These are phyloP conservation scores for Galeopterus variegatus DNA, from an alignment of 2,113 vertebrate species.

Conservation along the genomic window DNA sequence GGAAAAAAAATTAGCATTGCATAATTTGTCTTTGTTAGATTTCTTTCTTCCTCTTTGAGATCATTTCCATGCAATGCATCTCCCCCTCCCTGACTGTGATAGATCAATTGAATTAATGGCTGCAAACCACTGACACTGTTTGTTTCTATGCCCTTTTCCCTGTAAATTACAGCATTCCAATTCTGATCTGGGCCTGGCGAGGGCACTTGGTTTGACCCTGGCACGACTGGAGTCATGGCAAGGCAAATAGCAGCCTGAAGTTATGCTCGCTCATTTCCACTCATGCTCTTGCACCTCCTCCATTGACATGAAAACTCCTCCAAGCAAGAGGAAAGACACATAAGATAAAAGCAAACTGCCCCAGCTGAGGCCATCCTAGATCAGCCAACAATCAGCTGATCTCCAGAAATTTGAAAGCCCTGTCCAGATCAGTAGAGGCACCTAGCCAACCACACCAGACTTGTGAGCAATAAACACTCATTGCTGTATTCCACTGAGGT, in stretches of 20 bases:
- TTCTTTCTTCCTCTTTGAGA: not conserved
- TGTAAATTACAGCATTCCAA: rapidly evolving
- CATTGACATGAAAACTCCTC: not conserved
- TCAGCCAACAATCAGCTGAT: not conserved
- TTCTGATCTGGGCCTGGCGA: not conserved
- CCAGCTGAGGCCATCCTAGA: not conserved
- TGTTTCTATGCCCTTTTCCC: not conserved
- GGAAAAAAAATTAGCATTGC: not conserved
- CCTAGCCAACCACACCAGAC: not conserved
- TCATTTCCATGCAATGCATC: rapidly evolving
- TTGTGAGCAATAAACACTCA: not conserved
- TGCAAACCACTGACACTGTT: not conserved
- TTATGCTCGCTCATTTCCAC: not conserved
- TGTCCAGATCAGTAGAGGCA: not conserved
- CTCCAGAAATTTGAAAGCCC: not conserved
- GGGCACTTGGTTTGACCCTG: not conserved
- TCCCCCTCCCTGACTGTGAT: not conserved
- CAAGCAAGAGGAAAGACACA: not conserved
- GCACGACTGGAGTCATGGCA: too few species aligned
- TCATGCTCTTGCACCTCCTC: not conserved
- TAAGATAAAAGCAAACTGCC: not conserved
- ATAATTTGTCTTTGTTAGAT: not conserved
- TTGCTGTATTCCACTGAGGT: not conserved
- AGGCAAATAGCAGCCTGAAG: not conserved
- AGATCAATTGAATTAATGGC: not conserved